Evolutionary conservation across 2,113 vertebrate species (phyloP), one percentile per base, ranked within the genome.

Genomic region (Sinosuthora webbiana): DNA sequence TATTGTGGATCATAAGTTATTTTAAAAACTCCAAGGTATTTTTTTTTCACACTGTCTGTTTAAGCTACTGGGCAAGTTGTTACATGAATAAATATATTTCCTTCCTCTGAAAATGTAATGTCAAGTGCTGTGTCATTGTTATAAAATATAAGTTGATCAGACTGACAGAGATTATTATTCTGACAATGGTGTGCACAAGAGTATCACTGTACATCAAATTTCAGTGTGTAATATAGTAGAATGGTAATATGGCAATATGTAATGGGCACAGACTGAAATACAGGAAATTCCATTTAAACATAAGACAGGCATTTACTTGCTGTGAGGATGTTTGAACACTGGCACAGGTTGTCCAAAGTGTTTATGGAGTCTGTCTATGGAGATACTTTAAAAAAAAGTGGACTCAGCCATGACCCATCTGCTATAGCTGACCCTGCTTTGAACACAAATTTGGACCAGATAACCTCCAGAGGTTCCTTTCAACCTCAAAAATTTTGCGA

Each of bases 141-240:
- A 94, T 82, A 92, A 93, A 96, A 95, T 91, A 56, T 62, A 95
- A 95, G 56, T 73, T 77, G 59, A 95, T 95, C 62, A 94, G 59
- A 79, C 57, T 84, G 94, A 62, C 39, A 83, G 92, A 88, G 68
- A 94, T 78, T 83, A 92, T 95, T 97, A 97, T 94, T 95, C 92
- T 95, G 62, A 95, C 89, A 96, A 56, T 4, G 20, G 35, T 64
- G 13, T 91, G 82, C 47, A 89, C 79, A 80, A 81, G 79, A 82
- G 82, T 89, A 73, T 57, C 20, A 10, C 50, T 89, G 24, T 90
- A 90, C 65, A 84, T 39, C 90, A 53, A 78, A 92, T 95, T 95
- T 97, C 84, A 95, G 37, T 42, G 30, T 87, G 70, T 94, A 95
- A 95, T 91, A 89, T 78, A 39, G 50, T 92, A 91, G 90, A 92